phyloP scores from a whole-genome alignment of 1,140 invertebrate species.

The Rhyacophila brunnea region DNA sequence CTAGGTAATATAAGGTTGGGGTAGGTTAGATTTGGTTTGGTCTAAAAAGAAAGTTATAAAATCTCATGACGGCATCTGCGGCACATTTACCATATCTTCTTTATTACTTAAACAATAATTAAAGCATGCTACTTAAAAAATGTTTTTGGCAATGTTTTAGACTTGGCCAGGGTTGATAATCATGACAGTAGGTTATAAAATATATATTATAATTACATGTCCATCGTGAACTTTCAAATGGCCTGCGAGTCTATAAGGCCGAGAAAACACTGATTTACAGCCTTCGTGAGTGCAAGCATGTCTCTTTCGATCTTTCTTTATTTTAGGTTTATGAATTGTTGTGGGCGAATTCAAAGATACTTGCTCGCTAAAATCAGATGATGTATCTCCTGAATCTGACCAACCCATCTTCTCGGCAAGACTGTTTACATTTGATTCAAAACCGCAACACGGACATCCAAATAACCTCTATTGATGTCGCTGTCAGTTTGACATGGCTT shows the following conservation, averaged over 20 bases:
- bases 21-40: too few relatives aligned
- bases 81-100: too few relatives aligned
- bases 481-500: too few relatives aligned
- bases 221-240: constrained; percentile 49
- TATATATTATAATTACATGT: constrained; percentile 41
- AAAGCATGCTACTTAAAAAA: background rate
- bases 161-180: background rate
- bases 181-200: background rate
- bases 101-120: background rate
- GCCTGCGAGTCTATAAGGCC: constrained; percentile 47
- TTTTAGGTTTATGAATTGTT: background rate
- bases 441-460: too few relatives aligned
- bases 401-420: constrained; percentile 14
- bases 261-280: constrained; percentile 47
- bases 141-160: background rate
- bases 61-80: background rate
- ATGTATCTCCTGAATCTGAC: constrained; percentile 13
- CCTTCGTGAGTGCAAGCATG: constrained; percentile 40
- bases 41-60: too few relatives aligned
- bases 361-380: constrained; percentile 12
- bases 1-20: background rate
- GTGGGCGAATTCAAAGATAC: background rate
- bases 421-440: too few relatives aligned
- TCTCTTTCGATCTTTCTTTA: constrained; percentile 8
- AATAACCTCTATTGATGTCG: too few relatives aligned